A percentile compares a stretch with the other conserved stretches of the same genome.
Conservation (phyloP, 2,113 vertebrate genomes). For the Scolopax mira region DNA sequence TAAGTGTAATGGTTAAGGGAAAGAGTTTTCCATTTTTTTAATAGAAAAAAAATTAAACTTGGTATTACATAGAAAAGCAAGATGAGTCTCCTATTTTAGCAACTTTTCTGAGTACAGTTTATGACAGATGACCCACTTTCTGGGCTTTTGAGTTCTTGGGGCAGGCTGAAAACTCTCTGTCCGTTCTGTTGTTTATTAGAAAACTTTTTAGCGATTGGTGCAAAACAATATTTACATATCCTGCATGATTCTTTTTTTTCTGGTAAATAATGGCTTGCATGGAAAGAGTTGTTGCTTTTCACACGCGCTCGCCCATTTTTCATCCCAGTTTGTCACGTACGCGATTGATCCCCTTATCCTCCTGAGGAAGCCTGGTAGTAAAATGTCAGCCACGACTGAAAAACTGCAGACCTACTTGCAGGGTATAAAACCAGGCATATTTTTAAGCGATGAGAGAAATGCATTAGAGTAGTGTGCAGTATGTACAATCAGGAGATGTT, state of each 20-base stretch:
- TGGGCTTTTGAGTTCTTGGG: not conserved
- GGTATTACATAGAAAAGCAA: not conserved
- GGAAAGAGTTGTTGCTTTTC: not conserved
- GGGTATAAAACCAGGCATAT: not conserved
- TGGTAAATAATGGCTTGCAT: not conserved
- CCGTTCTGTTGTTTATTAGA: not conserved
- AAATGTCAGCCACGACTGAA: not conserved
- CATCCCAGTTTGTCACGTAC: not conserved
- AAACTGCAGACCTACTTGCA: not conserved
- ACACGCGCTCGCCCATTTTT: not conserved
- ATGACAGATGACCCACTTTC: not conserved
- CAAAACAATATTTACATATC: not conserved
- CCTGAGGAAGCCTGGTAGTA: not conserved
- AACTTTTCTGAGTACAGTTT: not conserved
- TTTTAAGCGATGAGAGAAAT: not conserved
- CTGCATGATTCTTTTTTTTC: not conserved
- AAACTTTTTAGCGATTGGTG: not conserved
- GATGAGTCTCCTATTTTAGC: too few species aligned
- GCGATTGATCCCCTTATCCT: not conserved
- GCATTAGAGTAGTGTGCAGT: not conserved
- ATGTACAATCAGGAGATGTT: not conserved
- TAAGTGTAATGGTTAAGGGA: not conserved
- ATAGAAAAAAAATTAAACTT: not conserved
- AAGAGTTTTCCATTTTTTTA: not conserved
- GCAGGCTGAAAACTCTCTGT: not conserved